Evolutionary conservation across 2,113 vertebrate species (phyloP), one percentile per base, ranked within the genome.

Genomic region (Scophthalmus maximus): DNA sequence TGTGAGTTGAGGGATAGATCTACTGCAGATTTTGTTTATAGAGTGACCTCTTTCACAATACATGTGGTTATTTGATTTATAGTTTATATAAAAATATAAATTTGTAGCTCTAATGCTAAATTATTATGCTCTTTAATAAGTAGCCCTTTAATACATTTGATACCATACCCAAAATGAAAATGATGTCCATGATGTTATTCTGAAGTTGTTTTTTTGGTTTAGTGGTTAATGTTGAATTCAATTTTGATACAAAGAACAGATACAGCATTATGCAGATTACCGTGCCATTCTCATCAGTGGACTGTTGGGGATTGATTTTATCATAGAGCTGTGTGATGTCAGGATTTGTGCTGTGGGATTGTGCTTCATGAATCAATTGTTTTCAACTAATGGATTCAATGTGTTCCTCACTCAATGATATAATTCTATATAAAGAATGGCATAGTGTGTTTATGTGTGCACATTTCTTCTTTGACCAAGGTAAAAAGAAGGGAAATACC

Each of bases 321-420:
- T 78, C 69, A 1, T 42, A 5, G 25, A 34, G 40, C 26, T n/a
- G 42, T 23, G 22, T 71, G 81, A 68, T 18, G 40, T 38, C 55
- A 47, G 69, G 22, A 65, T 55, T 55, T 64, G 57, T 46, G 53
- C 61, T 6, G n/a, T 71, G 60, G 76, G 71, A 83, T 15, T 61
- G 25, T 7, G 5, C 49, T 76, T 38, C 40, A 66, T 60, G 72
- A 77, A 69, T 38, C 68, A 50, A 63, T 76, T 85, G 78, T 82
- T 83, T n/a, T 77, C 40, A 58, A 26, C 53, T 79, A 81, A 79
- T 73, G 81, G 58, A 64, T 70, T 73, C 59, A 69, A 62, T 81
- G 74, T 73, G 60, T 63, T 26, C 36, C 62, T 59, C 75, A 72
- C 56, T 79, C 63, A 58, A 6, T 69, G 47, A 66, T 18, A 78